Conservation (phyloP, 2,113 vertebrate genomes). For the Triplophysa dalaica region DNA sequence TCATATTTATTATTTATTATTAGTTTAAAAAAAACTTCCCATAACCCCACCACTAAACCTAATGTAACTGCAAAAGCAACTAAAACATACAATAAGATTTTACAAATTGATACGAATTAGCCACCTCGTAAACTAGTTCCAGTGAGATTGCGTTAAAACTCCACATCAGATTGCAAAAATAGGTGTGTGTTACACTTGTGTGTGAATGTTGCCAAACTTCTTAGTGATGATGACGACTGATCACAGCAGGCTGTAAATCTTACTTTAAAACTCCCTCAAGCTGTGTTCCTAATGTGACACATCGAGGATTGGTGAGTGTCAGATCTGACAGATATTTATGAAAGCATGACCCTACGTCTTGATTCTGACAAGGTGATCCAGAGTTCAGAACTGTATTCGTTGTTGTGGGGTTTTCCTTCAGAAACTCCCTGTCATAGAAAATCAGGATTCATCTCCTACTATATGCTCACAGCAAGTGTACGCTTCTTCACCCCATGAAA, state of each 20-base stretch:
- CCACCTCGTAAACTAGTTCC: too few relatives aligned
- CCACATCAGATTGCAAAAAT: neutral
- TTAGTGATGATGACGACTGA: constrained; percentile 5
- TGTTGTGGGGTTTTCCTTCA: constrained; percentile 52
- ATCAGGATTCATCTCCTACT: constrained; percentile 63
- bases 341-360: constrained; percentile 22
- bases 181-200: neutral
- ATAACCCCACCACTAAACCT: too few relatives aligned
- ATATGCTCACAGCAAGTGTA: constrained; percentile 61
- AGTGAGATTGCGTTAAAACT: too few relatives aligned
- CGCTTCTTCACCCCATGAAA: constrained; percentile 72
- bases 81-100: too few relatives aligned
- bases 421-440: constrained; percentile 52
- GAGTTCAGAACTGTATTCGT: constrained; percentile 63
- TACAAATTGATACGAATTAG: too few relatives aligned
- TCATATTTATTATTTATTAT: too few relatives aligned
- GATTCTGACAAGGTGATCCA: constrained; percentile 67
- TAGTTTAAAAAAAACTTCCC: too few relatives aligned
- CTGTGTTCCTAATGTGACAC: constrained; percentile 25
- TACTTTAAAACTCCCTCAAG: constrained; percentile 6
- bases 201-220: constrained; percentile 13
- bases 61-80: too few relatives aligned
- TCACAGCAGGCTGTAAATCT: constrained; percentile 24
- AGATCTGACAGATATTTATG: constrained; percentile 40
- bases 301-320: constrained; percentile 21